Conservation (phyloP, 1,140 invertebrate species). For the Atta cephalotes region DNA sequence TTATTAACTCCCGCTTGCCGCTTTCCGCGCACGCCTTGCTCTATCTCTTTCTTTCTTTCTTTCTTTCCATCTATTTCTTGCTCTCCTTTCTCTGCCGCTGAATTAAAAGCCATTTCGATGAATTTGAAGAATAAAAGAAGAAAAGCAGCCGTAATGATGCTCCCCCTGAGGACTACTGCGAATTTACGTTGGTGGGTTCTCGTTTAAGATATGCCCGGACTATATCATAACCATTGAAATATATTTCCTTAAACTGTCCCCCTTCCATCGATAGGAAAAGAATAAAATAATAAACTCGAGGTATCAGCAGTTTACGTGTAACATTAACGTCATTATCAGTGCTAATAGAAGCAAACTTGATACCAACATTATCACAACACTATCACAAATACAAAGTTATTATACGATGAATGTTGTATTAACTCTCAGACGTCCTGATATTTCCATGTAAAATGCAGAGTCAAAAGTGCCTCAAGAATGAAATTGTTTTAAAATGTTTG, state of each 20-base stretch:
- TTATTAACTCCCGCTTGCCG: constrained; percentile 62
- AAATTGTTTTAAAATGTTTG: too few relatives aligned
- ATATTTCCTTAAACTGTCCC: constrained; percentile 18
- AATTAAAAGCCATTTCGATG: constrained; percentile 57
- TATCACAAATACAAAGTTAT: too few relatives aligned
- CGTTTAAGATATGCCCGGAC: constrained; percentile 24
- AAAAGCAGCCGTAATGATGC: constrained; percentile 34
- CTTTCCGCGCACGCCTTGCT: constrained; percentile 3
- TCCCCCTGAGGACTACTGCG: constrained; percentile 14
- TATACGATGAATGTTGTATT: too few relatives aligned
- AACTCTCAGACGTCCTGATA: too few relatives aligned
- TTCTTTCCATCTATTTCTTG: background rate
- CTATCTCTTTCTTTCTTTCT: background rate
- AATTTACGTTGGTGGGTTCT: constrained; percentile 46
- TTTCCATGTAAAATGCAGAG: too few relatives aligned
- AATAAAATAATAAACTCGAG: constrained; percentile 10
- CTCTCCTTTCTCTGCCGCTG: background rate
- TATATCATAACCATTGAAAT: constrained; percentile 7
- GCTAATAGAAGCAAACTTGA: too few relatives aligned
- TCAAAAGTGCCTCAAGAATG: too few relatives aligned
- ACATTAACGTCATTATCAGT: background rate
- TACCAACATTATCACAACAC: too few relatives aligned
- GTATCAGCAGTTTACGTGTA: background rate
- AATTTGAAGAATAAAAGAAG: constrained; percentile 45
- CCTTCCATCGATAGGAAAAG: background rate